Percentiles rank a stretch among this genome's conserved stretches.
Conservation (phyloP, 2,888 invertebrate genomes). For the Cataglyphis rosenhaueri region DNA sequence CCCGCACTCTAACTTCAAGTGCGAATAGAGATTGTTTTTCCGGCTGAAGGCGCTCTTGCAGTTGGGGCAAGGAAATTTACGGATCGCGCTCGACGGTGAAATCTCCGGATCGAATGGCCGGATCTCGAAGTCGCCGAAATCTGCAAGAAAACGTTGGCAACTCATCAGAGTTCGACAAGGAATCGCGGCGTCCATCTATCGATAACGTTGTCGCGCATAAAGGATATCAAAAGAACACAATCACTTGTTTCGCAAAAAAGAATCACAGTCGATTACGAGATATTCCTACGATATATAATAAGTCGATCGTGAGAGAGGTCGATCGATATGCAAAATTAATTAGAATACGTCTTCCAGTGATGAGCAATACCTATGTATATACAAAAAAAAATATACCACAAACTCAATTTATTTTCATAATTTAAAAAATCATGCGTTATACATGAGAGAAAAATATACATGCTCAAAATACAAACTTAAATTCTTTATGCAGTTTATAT, state of each 20-base stretch:
- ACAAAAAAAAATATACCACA: background rate
- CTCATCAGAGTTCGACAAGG: conserved; percentile 54
- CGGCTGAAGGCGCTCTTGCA: conserved; percentile 71
- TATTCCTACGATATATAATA: background rate
- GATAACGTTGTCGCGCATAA: background rate
- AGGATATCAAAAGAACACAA: background rate
- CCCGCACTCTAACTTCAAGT: conserved; percentile 69
- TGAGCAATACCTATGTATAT: background rate
- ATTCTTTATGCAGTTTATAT: background rate
- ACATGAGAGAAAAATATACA: background rate
- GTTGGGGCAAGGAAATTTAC: conserved; percentile 67
- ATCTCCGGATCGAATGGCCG: conserved; percentile 41
- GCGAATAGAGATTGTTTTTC: conserved; percentile 73
- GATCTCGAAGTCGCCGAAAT: conserved; percentile 66
- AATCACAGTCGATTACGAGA: background rate
- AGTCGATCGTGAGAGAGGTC: background rate
- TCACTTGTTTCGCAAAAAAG: background rate
- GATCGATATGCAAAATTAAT: background rate
- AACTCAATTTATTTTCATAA: conserved; percentile 9
- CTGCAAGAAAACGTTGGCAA: conserved; percentile 69
- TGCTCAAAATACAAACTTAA: background rate
- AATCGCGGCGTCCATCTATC: background rate
- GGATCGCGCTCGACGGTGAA: background rate
- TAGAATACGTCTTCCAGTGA: background rate
- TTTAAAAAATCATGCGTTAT: background rate